Evolutionary conservation across 2,888 invertebrate genomes (phyloP).

Genomic region (Cremastinae sp.): DNA sequence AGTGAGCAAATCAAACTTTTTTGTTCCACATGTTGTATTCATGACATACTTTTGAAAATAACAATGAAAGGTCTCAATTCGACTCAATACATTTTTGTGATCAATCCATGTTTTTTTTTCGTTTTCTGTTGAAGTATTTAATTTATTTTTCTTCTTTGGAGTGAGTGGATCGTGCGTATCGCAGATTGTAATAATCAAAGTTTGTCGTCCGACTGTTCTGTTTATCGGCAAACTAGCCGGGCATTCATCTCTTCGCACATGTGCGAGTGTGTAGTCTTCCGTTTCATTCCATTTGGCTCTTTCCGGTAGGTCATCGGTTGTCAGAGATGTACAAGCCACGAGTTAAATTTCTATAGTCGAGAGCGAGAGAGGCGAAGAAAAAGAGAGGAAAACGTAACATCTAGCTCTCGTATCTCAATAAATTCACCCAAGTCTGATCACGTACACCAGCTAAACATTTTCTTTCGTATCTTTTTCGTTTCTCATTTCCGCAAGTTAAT

Average conservation of each 20-base stretch:
- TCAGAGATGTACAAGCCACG: slow-evolving; percentile 32
- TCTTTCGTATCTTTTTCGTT: slow-evolving; percentile 2
- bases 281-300: slow-evolving; percentile 34
- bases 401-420: slow-evolving; percentile 25
- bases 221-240: slow-evolving; percentile 27
- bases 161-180: neutral
- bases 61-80: no score
- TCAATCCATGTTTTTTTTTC: neutral
- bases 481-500: slow-evolving; percentile 3
- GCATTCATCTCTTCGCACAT: slow-evolving; percentile 32
- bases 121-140: neutral
- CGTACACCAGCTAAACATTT: slow-evolving; percentile 24
- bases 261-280: slow-evolving; percentile 6
- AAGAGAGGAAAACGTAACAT: slow-evolving; percentile 2
- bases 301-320: slow-evolving; percentile 38
- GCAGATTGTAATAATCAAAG: slow-evolving; percentile 20
- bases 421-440: slow-evolving; percentile 22
- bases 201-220: slow-evolving; percentile 24
- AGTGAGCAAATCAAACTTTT: no score
- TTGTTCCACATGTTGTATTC: no score
- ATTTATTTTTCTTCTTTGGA: no score
- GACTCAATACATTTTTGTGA: no score
- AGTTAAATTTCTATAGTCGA: slow-evolving; percentile 34
- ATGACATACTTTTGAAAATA: no score
- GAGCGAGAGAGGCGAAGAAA: slow-evolving; percentile 11